phyloP scores from a whole-genome alignment of 92 coral and sea anemone genomes.

The Bergia sp. region DNA sequence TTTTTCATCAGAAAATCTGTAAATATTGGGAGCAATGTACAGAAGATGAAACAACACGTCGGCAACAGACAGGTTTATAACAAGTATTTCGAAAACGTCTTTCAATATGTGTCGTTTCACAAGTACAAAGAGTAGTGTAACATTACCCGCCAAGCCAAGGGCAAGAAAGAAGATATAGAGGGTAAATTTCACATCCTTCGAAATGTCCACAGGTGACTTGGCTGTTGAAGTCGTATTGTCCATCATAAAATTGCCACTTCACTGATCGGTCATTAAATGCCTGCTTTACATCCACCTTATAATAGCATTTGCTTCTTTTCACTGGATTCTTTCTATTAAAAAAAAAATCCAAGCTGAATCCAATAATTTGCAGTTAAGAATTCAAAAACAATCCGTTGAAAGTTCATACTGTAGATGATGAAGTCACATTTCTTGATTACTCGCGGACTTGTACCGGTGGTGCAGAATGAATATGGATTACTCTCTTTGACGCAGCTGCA shows the following conservation, averaged over 20 bases:
- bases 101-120: not conserved
- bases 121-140: constrained; percentile 4
- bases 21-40: constrained; percentile 38
- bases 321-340: no score
- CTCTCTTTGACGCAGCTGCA: not conserved
- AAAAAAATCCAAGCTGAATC: not conserved
- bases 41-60: constrained; percentile 27
- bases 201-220: not conserved
- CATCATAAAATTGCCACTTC: not conserved
- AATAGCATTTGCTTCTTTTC: not conserved
- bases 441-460: not conserved
- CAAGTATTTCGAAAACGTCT: constrained; percentile 43
- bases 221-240: constrained; percentile 10
- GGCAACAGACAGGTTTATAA: constrained; percentile 16
- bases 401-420: not conserved
- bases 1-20: constrained; percentile 10
- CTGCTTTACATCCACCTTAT: not conserved
- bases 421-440: not conserved
- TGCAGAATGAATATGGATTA: not conserved
- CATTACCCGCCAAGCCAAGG: constrained; percentile 36
- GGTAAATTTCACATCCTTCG: not conserved
- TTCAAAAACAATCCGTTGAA: not conserved
- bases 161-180: constrained; percentile 12
- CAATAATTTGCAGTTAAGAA: not conserved
- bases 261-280: no score